phyloP scores from a whole-genome alignment of 2,113 vertebrate species.

The Mobula birostris region DNA sequence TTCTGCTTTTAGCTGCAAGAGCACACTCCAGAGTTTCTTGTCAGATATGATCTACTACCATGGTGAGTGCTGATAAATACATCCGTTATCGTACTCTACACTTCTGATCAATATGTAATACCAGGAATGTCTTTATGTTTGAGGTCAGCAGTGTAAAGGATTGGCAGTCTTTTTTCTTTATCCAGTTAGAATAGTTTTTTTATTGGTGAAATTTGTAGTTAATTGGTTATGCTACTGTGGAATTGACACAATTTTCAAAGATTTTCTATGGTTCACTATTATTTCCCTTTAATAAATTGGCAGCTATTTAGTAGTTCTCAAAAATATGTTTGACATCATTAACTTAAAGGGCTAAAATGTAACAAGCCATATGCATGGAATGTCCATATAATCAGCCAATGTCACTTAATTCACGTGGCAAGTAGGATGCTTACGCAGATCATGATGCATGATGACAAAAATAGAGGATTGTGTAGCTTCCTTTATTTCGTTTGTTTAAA shows the following conservation, averaged over 20 bases:
- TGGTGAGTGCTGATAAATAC: too few relatives aligned
- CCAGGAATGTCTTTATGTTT: neutral
- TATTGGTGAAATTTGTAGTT: neutral
- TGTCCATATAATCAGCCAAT: neutral
- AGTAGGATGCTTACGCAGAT: neutral
- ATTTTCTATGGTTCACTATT: neutral
- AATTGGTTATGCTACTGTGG: too few relatives aligned
- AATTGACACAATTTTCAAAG: neutral
- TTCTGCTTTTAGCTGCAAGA: too few relatives aligned
- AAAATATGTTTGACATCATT: neutral
- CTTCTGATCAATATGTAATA: neutral
- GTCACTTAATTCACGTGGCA: neutral
- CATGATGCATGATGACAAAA: neutral
- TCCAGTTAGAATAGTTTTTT: neutral
- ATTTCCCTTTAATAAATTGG: neutral
- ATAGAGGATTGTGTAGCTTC: neutral
- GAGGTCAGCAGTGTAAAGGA: neutral
- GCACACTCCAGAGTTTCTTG: too few relatives aligned
- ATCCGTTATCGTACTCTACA: too few relatives aligned
- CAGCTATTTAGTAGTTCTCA: neutral
- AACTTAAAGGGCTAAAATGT: neutral
- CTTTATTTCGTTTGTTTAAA: neutral
- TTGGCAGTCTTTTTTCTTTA: neutral
- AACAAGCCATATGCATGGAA: neutral
- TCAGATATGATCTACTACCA: too few relatives aligned